These are phyloP conservation scores for Zenarchopterus dispar DNA, from an alignment of 2,797 vertebrate genomes.

Conservation along the genomic window DNA sequence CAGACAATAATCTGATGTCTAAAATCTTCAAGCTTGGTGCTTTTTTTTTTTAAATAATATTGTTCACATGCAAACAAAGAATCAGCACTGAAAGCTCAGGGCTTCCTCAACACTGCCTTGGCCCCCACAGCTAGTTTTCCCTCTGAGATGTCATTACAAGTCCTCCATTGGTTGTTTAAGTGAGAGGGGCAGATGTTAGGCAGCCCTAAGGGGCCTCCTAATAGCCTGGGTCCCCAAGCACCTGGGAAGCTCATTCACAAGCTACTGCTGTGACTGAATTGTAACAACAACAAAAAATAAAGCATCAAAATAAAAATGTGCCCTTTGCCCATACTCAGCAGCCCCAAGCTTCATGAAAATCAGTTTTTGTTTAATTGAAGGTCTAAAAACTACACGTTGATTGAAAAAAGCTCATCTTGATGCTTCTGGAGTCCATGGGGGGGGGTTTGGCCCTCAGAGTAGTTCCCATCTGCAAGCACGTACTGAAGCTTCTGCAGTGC, in stretches of 20 bases:
- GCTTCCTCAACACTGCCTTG: background rate
- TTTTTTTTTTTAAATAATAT: background rate
- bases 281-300: background rate
- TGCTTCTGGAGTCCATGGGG: no score
- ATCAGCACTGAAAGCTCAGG: background rate
- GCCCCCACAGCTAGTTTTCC: slow-evolving; percentile 2
- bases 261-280: background rate
- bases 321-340: background rate
- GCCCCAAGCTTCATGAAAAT: no score
- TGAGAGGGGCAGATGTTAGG: background rate
- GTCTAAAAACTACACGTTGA: no score
- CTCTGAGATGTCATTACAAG: slow-evolving; percentile 2
- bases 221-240: background rate
- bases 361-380: no score
- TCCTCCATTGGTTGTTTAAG: slow-evolving; percentile 14
- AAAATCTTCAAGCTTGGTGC: background rate
- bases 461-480: no score
- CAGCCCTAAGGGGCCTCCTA: background rate
- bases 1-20: background rate
- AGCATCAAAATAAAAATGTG: background rate
- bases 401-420: no score
- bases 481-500: no score
- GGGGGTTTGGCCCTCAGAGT: no score
- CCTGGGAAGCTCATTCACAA: background rate
- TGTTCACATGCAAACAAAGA: background rate